Evolutionary conservation across 2,113 vertebrate genomes (phyloP).

Genomic region (Caracal caracal): DNA sequence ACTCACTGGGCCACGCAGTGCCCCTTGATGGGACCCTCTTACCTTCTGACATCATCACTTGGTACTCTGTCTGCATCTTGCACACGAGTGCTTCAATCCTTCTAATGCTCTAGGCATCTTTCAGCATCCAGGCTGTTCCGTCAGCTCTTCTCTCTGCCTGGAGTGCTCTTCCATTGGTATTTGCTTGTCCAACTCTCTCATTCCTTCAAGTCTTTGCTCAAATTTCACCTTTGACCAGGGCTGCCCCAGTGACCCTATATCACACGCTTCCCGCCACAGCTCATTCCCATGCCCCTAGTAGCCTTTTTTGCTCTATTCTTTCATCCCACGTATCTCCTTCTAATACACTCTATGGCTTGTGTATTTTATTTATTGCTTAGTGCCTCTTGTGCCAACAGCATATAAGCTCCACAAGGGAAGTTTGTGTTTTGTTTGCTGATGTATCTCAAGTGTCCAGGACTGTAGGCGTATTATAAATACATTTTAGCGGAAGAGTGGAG

Average conservation of each 20-base stretch:
- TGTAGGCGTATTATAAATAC: background rate
- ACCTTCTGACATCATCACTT: background rate
- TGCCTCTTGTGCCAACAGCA: background rate
- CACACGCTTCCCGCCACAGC: background rate
- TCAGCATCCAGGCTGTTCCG: background rate
- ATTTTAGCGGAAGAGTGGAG: background rate
- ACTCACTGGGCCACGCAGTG: fast-evolving
- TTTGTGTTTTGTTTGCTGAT: background rate
- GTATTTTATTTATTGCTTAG: background rate
- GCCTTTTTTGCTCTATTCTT: background rate
- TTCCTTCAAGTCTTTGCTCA: background rate
- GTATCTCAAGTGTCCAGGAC: background rate
- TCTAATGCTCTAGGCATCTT: background rate
- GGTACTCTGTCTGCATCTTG: background rate
- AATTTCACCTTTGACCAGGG: background rate
- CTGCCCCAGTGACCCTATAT: background rate
- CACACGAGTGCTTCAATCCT: background rate
- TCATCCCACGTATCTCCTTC: background rate
- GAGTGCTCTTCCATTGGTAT: background rate
- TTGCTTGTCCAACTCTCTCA: background rate
- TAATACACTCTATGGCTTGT: background rate
- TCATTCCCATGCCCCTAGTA: background rate
- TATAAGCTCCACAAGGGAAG: background rate
- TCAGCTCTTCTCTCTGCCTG: background rate
- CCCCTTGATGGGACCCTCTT: background rate